phyloP scores from a whole-genome alignment of 1,140 invertebrate species.

The Sinonovacula constricta region DNA sequence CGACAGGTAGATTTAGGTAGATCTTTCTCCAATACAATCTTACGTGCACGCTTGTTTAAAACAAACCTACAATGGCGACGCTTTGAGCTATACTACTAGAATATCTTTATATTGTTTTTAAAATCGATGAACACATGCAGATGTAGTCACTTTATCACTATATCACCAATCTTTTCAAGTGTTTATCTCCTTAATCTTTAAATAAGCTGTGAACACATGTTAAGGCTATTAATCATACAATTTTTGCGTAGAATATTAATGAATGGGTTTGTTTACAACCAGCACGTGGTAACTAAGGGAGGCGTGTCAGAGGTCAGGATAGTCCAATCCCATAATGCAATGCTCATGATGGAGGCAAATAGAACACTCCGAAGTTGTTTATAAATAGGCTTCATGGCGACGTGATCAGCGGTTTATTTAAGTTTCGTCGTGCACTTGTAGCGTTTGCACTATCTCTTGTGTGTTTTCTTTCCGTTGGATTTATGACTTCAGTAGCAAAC shows the following conservation, averaged over 20 bases:
- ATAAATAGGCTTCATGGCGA: slow-evolving; percentile 29
- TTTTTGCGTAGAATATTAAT: background rate
- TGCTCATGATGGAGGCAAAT: slow-evolving; percentile 27
- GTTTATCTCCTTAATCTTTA: no score
- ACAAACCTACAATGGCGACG: no score
- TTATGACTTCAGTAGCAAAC: background rate
- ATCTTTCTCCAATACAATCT: no score
- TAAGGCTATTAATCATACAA: no score
- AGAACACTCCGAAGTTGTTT: slow-evolving; percentile 50
- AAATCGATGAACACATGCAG: no score
- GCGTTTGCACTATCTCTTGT: background rate
- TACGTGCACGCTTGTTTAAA: no score
- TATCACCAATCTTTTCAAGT: no score
- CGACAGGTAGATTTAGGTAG: no score
- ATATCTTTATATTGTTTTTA: no score
- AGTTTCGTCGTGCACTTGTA: background rate
- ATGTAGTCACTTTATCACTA: no score
- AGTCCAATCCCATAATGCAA: slow-evolving; percentile 45
- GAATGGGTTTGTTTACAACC: slow-evolving; percentile 47
- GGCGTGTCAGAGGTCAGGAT: slow-evolving; percentile 39
- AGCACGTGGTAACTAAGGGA: slow-evolving; percentile 51
- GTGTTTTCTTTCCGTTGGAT: background rate
- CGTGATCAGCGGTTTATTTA: slow-evolving; percentile 28
- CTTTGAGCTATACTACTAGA: no score
- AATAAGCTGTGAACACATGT: no score